These are phyloP conservation scores for Euwallacea fornicatus DNA, from an alignment of 1,140 invertebrate genomes.

Conservation along the genomic window DNA sequence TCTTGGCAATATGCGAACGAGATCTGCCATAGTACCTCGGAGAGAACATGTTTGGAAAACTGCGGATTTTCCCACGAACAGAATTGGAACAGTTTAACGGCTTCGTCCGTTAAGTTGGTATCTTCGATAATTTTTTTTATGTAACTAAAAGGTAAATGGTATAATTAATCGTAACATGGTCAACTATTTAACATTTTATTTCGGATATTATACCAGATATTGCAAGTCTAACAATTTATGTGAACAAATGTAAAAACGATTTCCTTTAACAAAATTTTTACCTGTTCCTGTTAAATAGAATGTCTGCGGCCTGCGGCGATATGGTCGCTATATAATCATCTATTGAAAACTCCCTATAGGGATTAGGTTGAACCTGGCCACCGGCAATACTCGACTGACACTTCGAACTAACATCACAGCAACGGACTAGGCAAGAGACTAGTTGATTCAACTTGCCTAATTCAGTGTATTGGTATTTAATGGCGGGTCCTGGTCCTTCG, in stretches of 20 bases:
- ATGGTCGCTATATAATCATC: slow-evolving; percentile 74
- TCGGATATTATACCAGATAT: no score
- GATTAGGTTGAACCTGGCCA: slow-evolving; percentile 70
- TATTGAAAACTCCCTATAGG: slow-evolving; percentile 72
- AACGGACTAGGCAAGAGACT: slow-evolving; percentile 86
- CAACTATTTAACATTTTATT: no score
- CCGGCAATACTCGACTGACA: slow-evolving; percentile 68
- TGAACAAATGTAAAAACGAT: no score
- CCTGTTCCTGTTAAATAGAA: slow-evolving; percentile 79
- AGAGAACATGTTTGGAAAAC: slow-evolving; percentile 84
- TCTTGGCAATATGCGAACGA: slow-evolving; percentile 95
- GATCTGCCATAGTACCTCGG: slow-evolving; percentile 91
- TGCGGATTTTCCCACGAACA: slow-evolving; percentile 96
- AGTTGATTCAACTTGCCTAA: slow-evolving; percentile 92
- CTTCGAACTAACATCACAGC: slow-evolving; percentile 86
- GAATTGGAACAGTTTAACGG: slow-evolving; percentile 85
- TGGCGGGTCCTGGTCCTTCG: slow-evolving; percentile 88
- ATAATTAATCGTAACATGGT: neutral
- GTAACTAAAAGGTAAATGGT: slow-evolving; percentile 62
- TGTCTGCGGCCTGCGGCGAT: slow-evolving; percentile 74
- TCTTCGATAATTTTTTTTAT: slow-evolving; percentile 97
- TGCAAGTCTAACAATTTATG: no score
- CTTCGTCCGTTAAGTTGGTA: slow-evolving; percentile 87
- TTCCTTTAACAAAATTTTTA: slow-evolving; percentile 48
- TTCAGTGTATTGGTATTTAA: slow-evolving; percentile 96